Evolutionary conservation across 2,888 invertebrate genomes (phyloP), one percentile per base, ranked within the genome.

Genomic region (Lycophotia porphyrea): DNA sequence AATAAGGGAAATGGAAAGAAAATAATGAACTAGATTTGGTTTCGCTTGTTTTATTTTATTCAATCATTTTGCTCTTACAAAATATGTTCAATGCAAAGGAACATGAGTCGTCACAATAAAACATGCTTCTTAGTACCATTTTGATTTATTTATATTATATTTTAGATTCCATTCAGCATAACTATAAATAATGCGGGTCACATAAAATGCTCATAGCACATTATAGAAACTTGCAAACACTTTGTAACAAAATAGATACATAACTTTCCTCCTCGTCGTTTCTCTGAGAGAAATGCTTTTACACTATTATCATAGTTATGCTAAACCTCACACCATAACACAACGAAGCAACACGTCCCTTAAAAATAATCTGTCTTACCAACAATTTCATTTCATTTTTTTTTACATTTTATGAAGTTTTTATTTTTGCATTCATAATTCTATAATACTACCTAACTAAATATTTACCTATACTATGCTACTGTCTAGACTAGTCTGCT

Each of bases 281-380:
- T 95, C 96, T 96, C 95, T 95, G 95, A 91, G 96, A 96, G 96
- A 95, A 95, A 93, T 92, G 94, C 93, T 92, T 92, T 93, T 89
- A 91, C 93, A 94, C 94, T 94, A 95, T 95, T 95, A 96, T 92
- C 93, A 96, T 96, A 96, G 96, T 96, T 96, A 96, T 96, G 96
- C 96, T 96, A 95, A 96, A 96, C 94, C 93, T 90, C 94, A 94
- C 94, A 92, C 91, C 94, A 93, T 95, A 96, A 96, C 95, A 95
- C 94, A 96, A 96, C 95, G 95, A 96, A 96, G 96, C 96, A 95
- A 96, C 96, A 96, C 96, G 95, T 96, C 93, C 96, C 96, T 96
- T 97, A 97, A 97, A 97, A 97, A 97, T 97, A 97, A 95, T 96
- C 97, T 97, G 96, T 97, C 96, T 97, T 97, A 97, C 95, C 96